Evolutionary conservation across 1,140 invertebrate genomes (phyloP).

Genomic region (Yoshiicerus persimilis): DNA sequence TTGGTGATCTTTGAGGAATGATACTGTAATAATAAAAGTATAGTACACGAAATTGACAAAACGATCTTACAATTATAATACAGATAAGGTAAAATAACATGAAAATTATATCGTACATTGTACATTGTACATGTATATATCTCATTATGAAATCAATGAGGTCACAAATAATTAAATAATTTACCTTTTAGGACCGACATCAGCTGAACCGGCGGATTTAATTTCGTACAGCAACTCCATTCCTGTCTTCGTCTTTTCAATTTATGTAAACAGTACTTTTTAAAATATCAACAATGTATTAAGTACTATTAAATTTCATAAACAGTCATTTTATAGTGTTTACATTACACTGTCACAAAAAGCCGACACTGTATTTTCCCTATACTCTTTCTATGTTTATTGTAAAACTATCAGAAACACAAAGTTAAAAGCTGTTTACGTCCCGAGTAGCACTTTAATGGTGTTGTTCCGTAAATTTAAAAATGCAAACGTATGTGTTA

Average conservation of each 20-base stretch:
- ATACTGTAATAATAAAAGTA: background rate
- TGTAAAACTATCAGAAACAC: background rate
- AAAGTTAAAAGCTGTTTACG: background rate
- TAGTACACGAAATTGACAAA: background rate
- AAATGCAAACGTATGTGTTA: too few relatives aligned
- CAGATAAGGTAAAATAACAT: background rate
- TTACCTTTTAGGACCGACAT: background rate
- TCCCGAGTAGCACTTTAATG: too few relatives aligned
- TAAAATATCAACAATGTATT: too few relatives aligned
- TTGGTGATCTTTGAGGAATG: background rate
- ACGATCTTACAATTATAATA: background rate
- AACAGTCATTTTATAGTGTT: background rate
- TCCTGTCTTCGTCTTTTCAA: too few relatives aligned
- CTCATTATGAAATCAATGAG: background rate
- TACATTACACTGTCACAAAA: background rate
- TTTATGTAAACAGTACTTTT: too few relatives aligned
- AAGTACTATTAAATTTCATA: background rate
- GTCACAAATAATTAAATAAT: background rate
- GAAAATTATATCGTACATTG: too few relatives aligned
- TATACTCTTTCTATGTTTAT: background rate
- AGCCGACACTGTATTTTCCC: background rate
- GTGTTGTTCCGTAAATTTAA: too few relatives aligned
- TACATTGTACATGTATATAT: too few relatives aligned
- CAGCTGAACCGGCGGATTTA: background rate
- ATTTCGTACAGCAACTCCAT: conserved; percentile 29